Conservation (phyloP, 2,888 invertebrate species). For the Cantharis nigra region DNA sequence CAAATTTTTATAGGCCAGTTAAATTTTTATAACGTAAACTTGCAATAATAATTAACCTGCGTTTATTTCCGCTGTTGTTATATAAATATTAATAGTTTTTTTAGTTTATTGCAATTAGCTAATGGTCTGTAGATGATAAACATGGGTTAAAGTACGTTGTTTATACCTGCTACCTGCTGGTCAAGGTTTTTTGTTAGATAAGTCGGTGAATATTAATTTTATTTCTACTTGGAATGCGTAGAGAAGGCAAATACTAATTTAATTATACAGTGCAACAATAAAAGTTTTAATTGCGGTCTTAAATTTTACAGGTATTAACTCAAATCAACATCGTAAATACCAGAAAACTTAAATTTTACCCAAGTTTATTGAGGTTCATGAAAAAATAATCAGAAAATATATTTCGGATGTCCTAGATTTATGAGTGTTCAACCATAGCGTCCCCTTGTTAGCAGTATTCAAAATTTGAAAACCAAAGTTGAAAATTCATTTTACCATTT, state of each 20-base stretch:
- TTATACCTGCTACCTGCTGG: neutral
- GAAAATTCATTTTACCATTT: neutral
- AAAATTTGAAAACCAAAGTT: neutral
- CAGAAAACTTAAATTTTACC: neutral
- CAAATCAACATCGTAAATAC: neutral
- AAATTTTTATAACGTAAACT: neutral
- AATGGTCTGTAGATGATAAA: neutral
- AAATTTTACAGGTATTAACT: neutral
- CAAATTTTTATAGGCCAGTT: neutral
- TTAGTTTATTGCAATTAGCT: neutral
- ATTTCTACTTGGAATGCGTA: neutral
- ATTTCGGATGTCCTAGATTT: too few relatives aligned
- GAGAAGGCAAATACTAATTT: neutral
- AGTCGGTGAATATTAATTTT: neutral
- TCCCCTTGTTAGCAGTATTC: neutral
- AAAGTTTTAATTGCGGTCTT: neutral
- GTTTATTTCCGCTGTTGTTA: neutral
- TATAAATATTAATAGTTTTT: neutral
- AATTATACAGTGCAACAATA: neutral
- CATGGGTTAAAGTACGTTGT: neutral
- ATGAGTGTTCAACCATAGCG: too few relatives aligned
- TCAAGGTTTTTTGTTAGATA: neutral
- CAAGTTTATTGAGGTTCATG: neutral
- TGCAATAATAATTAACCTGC: neutral
- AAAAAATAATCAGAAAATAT: too few relatives aligned